These are phyloP conservation scores for Crocidura indochinensis DNA, from an alignment of 2,797 vertebrate genomes.

Conservation along the genomic window DNA sequence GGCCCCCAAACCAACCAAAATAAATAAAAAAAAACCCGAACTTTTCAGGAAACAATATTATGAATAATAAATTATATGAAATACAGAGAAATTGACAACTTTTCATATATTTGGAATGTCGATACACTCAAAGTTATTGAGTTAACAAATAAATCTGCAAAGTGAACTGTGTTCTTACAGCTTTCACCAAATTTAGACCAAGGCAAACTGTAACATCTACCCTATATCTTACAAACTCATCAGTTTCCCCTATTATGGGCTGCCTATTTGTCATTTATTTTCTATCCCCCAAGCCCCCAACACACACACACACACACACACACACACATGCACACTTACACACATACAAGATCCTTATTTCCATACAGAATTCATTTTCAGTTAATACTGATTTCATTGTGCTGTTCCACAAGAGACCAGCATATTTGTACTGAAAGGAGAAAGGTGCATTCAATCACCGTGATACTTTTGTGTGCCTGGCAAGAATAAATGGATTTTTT, in stretches of 20 bases:
- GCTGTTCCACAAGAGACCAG: constrained; percentile 42
- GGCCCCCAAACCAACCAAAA: too few species aligned
- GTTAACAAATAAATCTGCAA: neutral
- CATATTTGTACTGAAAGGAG: constrained; percentile 31
- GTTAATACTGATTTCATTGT: constrained; percentile 59
- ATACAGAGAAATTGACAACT: neutral
- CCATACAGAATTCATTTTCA: constrained; percentile 53
- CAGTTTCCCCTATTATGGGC: neutral
- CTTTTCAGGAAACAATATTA: neutral
- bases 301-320: too few species aligned
- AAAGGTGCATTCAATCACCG: constrained; percentile 64
- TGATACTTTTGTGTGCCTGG: constrained; percentile 59
- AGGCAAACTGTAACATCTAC: constrained; percentile 14
- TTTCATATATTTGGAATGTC: constrained; percentile 42
- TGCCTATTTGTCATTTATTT: constrained; percentile 12
- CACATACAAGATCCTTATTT: constrained; percentile 13
- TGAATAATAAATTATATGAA: constrained; percentile 23
- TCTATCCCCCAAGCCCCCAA: neutral
- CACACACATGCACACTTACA: neutral
- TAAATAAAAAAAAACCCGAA: constrained; percentile 3
- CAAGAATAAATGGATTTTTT: constrained; percentile 63
- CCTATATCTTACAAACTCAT: neutral
- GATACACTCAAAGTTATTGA: neutral
- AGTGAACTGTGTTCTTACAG: neutral
- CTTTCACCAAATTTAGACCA: constrained; percentile 29